Evolutionary conservation across 2,888 invertebrate species (phyloP).

Genomic region (Cinara cedri): DNA sequence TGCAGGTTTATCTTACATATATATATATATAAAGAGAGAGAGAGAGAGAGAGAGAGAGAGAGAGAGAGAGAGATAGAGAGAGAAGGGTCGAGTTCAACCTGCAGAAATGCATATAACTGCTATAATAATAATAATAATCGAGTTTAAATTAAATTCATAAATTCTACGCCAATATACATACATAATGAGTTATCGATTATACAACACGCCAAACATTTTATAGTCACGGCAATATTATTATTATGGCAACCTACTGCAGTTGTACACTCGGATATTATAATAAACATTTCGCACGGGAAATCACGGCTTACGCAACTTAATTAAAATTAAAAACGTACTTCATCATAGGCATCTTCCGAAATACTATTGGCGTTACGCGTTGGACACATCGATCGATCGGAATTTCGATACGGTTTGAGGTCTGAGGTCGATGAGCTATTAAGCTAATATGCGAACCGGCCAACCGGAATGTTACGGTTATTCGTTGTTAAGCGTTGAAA

Average conservation of each 20-base stretch:
- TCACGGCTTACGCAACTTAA: not conserved
- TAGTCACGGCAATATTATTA: not conserved
- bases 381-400: too few species aligned
- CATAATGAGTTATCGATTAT: slow-evolving; percentile 12
- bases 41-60: too few species aligned
- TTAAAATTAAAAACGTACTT: not conserved
- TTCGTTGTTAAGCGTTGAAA: too few species aligned
- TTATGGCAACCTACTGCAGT: not conserved
- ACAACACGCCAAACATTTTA: not conserved
- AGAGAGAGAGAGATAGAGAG: not conserved
- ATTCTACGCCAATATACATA: not conserved
- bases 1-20: slow-evolving; percentile 30
- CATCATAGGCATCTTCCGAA: too few species aligned
- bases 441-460: too few species aligned
- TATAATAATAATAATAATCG: not conserved
- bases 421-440: too few species aligned
- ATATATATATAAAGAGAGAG: too few species aligned
- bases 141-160: slow-evolving; percentile 47
- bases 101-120: slow-evolving; percentile 27
- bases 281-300: not conserved
- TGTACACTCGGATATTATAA: not conserved
- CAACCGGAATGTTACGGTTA: too few species aligned
- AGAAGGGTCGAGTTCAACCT: slow-evolving; percentile 2
- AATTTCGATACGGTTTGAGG: too few species aligned
- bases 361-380: too few species aligned